These are phyloP conservation scores for Tarsius wallacei DNA, from an alignment of 2,797 vertebrate genomes.

Conservation along the genomic window DNA sequence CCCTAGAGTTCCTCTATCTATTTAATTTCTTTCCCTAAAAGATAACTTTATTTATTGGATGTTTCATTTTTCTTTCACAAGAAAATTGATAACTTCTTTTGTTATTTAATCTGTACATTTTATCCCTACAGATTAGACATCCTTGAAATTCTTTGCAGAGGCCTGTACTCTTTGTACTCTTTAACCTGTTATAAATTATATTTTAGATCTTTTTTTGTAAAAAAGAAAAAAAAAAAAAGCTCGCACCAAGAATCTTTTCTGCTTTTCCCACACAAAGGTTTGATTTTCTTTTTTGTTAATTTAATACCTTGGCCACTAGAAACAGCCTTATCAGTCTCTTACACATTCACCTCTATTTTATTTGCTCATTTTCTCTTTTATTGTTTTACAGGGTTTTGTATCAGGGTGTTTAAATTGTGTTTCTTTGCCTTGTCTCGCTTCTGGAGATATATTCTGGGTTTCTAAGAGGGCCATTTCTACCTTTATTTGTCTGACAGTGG, in stretches of 20 bases:
- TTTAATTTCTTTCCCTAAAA: background rate
- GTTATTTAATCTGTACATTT: background rate
- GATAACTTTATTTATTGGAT: background rate
- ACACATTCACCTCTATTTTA: conserved; percentile 80
- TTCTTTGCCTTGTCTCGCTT: conserved; percentile 69
- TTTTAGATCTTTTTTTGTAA: conserved; percentile 67
- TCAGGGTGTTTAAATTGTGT: conserved; percentile 69
- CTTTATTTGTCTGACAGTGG: conserved; percentile 66
- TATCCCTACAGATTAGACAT: background rate
- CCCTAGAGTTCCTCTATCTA: background rate
- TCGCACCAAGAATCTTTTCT: background rate
- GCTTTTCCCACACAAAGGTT: conserved; percentile 57
- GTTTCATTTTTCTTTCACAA: background rate
- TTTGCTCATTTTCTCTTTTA: conserved; percentile 74
- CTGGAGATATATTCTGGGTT: conserved; percentile 60
- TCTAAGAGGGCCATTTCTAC: conserved; percentile 64
- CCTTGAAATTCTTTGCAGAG: background rate
- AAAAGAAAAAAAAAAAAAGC: background rate
- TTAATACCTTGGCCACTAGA: conserved; percentile 78
- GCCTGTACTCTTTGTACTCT: conserved; percentile 34
- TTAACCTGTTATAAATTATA: conserved; percentile 74
- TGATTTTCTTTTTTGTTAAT: conserved; percentile 76
- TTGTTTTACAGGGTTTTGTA: conserved; percentile 78
- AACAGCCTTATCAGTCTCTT: conserved; percentile 79
- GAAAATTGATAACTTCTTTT: background rate